phyloP scores from a whole-genome alignment of 2,888 invertebrate species.

The Cheilosia vulpina region DNA sequence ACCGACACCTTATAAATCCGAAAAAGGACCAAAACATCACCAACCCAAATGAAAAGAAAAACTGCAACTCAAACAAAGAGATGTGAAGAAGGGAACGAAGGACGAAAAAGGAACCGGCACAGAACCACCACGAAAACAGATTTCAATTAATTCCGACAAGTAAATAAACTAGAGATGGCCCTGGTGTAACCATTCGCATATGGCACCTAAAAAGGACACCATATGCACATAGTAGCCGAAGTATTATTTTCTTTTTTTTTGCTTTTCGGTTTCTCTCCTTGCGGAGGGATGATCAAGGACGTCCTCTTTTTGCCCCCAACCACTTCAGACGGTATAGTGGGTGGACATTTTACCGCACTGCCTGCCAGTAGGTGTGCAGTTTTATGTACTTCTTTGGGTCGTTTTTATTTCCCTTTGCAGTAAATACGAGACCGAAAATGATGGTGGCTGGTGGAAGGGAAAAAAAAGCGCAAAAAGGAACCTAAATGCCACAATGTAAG shows the following conservation, averaged over 20 bases:
- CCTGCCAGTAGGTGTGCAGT: constrained; percentile 62
- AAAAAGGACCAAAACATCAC: constrained; percentile 48
- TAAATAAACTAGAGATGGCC: constrained; percentile 64
- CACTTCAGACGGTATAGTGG: constrained; percentile 42
- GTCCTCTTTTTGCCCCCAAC: constrained; percentile 61
- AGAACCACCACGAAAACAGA: constrained; percentile 67
- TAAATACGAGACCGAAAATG: constrained; percentile 72
- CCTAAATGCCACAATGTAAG: constrained; percentile 62
- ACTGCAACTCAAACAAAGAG: constrained; percentile 43
- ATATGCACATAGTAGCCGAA: constrained; percentile 59
- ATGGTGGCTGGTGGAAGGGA: constrained; percentile 63
- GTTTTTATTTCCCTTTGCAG: constrained; percentile 54
- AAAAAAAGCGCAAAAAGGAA: constrained; percentile 20
- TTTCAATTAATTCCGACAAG: constrained; percentile 74
- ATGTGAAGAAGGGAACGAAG: constrained; percentile 39
- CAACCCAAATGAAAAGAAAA: constrained; percentile 41
- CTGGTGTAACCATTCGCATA: constrained; percentile 55
- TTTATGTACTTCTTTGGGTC: constrained; percentile 64
- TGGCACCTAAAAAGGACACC: constrained; percentile 64
- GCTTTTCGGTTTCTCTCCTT: constrained; percentile 16
- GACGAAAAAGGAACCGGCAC: constrained; percentile 43
- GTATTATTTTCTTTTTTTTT: constrained; percentile 26
- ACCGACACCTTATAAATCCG: constrained; percentile 50
- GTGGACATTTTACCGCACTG: constrained; percentile 62
- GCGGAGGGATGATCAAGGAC: constrained; percentile 55